These are phyloP conservation scores for Hoplostethus mediterraneus DNA, from an alignment of 2,797 vertebrate genomes.

Conservation along the genomic window DNA sequence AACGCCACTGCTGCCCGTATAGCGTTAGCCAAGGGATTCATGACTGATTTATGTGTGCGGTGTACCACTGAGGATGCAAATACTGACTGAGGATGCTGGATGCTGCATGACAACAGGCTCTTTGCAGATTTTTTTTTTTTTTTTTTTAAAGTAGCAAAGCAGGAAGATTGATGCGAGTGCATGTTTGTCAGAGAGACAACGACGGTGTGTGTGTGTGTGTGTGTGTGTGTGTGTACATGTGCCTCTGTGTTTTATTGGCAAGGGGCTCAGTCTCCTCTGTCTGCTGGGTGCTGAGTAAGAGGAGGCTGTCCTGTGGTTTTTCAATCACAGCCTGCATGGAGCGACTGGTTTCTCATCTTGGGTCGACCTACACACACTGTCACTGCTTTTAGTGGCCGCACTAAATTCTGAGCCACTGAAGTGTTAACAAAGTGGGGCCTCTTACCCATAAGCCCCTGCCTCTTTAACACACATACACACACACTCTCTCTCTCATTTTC, in stretches of 20 bases:
- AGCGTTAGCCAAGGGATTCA: conserved; percentile 43
- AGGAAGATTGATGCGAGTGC: conserved; percentile 16
- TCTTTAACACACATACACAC: background rate
- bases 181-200: conserved; percentile 25
- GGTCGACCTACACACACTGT: conserved; percentile 1
- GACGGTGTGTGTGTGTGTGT: conserved; percentile 3
- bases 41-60: conserved; percentile 46
- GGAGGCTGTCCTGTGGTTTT: conserved; percentile 21
- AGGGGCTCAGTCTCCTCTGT: conserved; percentile 32
- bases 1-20: conserved; percentile 31
- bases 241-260: conserved; percentile 37
- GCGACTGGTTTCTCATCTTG: conserved; percentile 2
- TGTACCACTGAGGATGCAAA: conserved; percentile 12
- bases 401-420: conserved; percentile 17
- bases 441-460: background rate
- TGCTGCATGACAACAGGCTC: conserved; percentile 17
- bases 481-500: background rate
- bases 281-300: conserved; percentile 55
- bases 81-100: too few species aligned
- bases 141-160: background rate
- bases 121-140: background rate
- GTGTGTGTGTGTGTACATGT: background rate
- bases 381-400: conserved; percentile 5
- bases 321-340: conserved; percentile 32
- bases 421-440: conserved; percentile 7